Percentiles rank a stretch among this genome's conserved stretches.
Evolutionary conservation across 64 coral and sea anemone species (phyloP).

Genomic region (Stichodactyla mertensii): DNA sequence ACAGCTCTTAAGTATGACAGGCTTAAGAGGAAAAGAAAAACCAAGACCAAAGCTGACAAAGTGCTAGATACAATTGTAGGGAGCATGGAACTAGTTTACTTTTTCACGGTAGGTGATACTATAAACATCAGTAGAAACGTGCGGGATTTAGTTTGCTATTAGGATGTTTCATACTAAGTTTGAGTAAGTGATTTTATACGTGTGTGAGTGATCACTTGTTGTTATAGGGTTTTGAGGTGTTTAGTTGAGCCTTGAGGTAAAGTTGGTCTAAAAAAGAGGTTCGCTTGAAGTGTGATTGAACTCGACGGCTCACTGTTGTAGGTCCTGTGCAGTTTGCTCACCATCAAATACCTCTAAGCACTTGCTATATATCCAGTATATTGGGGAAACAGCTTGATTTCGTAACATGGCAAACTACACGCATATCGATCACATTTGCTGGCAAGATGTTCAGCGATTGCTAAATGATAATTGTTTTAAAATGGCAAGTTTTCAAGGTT

Average conservation of each 20-base stretch:
- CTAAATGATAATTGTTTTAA: background rate
- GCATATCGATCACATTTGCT: background rate
- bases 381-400: background rate
- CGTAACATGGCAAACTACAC: background rate
- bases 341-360: background rate
- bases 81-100: conserved; percentile 21
- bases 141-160: too few relatives aligned
- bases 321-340: background rate
- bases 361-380: too few relatives aligned
- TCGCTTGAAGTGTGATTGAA: background rate
- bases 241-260: background rate
- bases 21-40: background rate
- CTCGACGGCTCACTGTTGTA: background rate
- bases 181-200: too few relatives aligned
- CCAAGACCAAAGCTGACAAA: background rate
- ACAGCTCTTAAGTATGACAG: background rate
- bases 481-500: background rate
- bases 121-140: background rate
- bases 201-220: background rate
- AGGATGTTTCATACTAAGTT: too few relatives aligned
- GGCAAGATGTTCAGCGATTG: background rate
- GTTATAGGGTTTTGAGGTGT: background rate
- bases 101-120: conserved; percentile 20
- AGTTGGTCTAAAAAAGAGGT: background rate
- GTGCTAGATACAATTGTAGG: conserved; percentile 15